Conservation (phyloP, 2,888 invertebrate genomes). For the Apamea sordens region DNA sequence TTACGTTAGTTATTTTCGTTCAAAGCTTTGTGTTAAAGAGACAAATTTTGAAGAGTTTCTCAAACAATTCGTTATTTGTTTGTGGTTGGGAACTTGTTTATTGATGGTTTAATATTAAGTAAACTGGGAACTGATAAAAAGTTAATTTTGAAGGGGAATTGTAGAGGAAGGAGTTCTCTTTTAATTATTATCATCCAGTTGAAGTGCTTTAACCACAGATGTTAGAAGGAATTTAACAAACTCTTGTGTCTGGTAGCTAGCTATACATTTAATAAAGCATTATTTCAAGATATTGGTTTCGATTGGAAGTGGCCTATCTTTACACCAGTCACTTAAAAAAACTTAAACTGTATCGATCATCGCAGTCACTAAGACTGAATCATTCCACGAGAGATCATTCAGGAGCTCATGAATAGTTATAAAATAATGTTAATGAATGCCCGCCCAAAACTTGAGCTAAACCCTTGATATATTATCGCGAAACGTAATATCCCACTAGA, state of each 20-base stretch:
- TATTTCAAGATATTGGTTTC: not conserved
- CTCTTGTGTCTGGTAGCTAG: not conserved
- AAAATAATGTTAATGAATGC: conserved; percentile 2
- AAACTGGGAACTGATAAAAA: not conserved
- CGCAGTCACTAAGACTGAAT: not conserved
- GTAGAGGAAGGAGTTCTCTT: not conserved
- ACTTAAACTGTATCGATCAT: not conserved
- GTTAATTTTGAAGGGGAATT: not conserved
- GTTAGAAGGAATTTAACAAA: not conserved
- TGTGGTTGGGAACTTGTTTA: conserved; percentile 20
- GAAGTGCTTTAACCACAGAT: not conserved
- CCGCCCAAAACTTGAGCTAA: conserved; percentile 16
- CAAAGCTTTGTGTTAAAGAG: conserved; percentile 28
- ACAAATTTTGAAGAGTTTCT: conserved; percentile 14
- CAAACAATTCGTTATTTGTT: conserved; percentile 23
- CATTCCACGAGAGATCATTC: not conserved
- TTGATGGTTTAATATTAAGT: conserved; percentile 7
- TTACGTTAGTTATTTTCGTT: conserved; percentile 36
- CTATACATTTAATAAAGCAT: not conserved
- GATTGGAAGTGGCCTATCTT: not conserved
- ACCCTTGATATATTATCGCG: conserved; percentile 44
- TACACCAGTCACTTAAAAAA: not conserved
- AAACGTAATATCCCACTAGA: conserved; percentile 33
- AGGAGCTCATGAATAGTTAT: not conserved
- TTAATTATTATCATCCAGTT: conserved; percentile 23